These are phyloP conservation scores for Limanda limanda DNA, from an alignment of 2,113 vertebrate species.

Conservation along the genomic window DNA sequence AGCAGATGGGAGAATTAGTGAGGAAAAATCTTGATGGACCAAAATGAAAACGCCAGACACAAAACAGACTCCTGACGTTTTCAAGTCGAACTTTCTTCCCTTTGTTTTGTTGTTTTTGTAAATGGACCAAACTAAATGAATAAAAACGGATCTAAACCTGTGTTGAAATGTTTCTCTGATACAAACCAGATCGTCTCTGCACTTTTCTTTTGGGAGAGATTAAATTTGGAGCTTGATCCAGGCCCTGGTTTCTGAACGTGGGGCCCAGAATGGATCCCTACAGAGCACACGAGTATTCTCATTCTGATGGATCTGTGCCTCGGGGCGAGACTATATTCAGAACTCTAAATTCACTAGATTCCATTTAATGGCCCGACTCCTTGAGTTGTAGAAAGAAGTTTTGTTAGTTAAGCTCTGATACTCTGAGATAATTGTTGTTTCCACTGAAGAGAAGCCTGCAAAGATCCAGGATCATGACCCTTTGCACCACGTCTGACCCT, in stretches of 20 bases:
- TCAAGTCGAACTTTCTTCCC: conserved; percentile 28
- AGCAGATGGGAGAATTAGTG: conserved; percentile 35
- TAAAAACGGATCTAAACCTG: conserved; percentile 43
- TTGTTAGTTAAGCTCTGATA: conserved; percentile 4
- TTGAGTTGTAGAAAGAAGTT: conserved; percentile 7
- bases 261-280: conserved; percentile 6
- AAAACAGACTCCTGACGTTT: conserved; percentile 55
- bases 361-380: conserved; percentile 9
- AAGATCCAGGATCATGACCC: conserved; percentile 45
- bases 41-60: conserved; percentile 47
- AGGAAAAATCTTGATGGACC: conserved; percentile 29
- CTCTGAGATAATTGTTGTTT: conserved; percentile 21
- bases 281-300: conserved; percentile 10
- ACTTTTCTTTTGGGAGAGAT: conserved; percentile 29
- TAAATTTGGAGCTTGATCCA: conserved; percentile 35
- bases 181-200: conserved; percentile 33
- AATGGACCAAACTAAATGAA: conserved; percentile 52
- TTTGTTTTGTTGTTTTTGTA: conserved; percentile 62
- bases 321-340: neutral
- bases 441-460: conserved; percentile 22
- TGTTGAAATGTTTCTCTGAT: conserved; percentile 43
- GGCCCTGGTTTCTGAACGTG: conserved; percentile 28
- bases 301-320: conserved; percentile 21
- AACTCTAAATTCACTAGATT: neutral
- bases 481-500: conserved; percentile 64